These are phyloP conservation scores for Cinclus cinclus DNA, from an alignment of 2,113 vertebrate genomes.

Conservation along the genomic window DNA sequence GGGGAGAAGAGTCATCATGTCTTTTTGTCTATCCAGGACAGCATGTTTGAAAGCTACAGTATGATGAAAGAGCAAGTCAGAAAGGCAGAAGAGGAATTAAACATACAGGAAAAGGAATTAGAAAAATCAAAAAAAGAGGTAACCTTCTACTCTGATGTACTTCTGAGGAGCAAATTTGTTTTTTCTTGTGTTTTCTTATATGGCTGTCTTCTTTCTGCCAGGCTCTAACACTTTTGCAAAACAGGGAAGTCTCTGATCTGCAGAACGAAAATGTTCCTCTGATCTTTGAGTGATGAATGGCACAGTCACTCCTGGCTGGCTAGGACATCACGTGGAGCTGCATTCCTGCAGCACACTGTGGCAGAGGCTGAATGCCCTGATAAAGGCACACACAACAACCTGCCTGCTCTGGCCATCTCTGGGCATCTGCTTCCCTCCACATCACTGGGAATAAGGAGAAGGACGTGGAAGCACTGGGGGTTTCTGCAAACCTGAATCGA, in stretches of 20 bases:
- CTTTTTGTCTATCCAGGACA: not conserved
- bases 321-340: not conserved
- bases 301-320: not conserved
- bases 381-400: not conserved
- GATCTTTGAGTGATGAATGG: not conserved
- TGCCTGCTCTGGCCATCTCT: not conserved
- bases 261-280: not conserved
- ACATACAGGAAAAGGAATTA: constrained; percentile 37
- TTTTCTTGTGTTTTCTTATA: not conserved
- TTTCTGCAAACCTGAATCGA: not conserved
- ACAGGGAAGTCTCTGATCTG: not conserved
- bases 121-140: constrained; percentile 71
- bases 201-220: not conserved
- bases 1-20: not conserved
- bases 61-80: constrained; percentile 47
- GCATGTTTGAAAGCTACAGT: not conserved
- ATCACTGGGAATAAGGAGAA: not conserved
- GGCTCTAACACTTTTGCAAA: not conserved
- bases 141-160: not conserved
- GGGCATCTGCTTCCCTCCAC: not conserved
- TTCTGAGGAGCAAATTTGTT: not conserved
- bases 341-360: not conserved
- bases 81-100: constrained; percentile 54
- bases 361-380: not conserved
- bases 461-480: not conserved